These are phyloP conservation scores for Enteromius argenteus DNA, from an alignment of 2,797 vertebrate genomes.

Conservation along the genomic window DNA sequence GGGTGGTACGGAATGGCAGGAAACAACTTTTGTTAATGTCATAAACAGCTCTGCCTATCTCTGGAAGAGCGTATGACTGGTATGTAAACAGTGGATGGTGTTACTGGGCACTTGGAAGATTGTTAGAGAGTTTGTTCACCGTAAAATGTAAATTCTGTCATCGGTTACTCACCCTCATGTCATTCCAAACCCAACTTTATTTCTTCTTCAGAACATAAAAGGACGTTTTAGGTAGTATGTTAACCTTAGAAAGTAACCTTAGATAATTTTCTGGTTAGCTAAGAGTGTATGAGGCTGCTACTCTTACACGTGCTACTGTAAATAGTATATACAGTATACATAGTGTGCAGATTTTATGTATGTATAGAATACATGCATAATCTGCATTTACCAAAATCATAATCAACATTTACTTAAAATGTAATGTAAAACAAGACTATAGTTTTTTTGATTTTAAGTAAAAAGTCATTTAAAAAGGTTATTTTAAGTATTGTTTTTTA, in stretches of 20 bases:
- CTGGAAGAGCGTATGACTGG: slow-evolving; percentile 28
- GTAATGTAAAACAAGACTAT: background rate
- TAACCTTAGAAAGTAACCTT: background rate
- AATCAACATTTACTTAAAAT: background rate
- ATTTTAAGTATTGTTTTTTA: background rate
- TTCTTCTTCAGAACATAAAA: background rate
- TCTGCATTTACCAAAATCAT: too few relatives aligned
- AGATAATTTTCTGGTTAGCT: background rate
- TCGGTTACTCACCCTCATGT: background rate
- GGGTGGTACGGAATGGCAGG: slow-evolving; percentile 51
- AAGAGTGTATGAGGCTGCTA: background rate
- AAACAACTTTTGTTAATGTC: slow-evolving; percentile 42
- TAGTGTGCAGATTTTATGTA: background rate
- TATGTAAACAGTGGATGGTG: slow-evolving; percentile 29
- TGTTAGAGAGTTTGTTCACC: background rate
- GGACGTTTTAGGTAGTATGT: background rate
- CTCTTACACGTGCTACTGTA: too few relatives aligned
- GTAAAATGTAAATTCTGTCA: background rate
- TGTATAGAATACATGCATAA: background rate
- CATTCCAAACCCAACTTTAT: background rate
- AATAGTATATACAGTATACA: background rate
- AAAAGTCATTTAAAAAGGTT: too few relatives aligned
- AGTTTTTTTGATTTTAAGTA: too few relatives aligned
- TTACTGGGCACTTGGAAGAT: background rate
- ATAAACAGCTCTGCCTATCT: slow-evolving; percentile 52